phyloP scores from a whole-genome alignment of 2,113 vertebrate species.

The Syngnathus scovelli region DNA sequence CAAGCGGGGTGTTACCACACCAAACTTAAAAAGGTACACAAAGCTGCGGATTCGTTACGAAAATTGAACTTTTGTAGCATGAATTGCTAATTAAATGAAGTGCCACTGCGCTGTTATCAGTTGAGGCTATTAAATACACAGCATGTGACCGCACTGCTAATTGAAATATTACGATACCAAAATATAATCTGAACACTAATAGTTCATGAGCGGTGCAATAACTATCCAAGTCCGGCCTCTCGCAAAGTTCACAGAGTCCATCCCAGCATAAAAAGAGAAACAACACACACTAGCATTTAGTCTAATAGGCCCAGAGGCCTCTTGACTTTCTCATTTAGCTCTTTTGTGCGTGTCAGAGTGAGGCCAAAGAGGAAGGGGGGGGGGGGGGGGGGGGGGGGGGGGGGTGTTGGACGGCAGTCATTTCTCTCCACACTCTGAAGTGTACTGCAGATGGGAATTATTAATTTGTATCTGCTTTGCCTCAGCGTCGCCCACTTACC shows the following conservation, averaged over 20 bases:
- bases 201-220: constrained; percentile 25
- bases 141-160: neutral
- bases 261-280: constrained; percentile 35
- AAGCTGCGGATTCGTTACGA: no score
- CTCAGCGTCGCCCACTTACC: constrained; percentile 65
- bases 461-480: constrained; percentile 80
- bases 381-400: constrained; percentile 43
- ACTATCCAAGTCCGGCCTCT: constrained; percentile 35
- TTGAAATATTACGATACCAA: constrained; percentile 14
- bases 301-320: constrained; percentile 70
- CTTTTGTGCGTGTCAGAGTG: constrained; percentile 63
- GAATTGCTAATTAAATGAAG: neutral
- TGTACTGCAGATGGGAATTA: constrained; percentile 76
- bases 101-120: neutral
- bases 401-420: constrained; percentile 57
- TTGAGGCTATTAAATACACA: neutral
- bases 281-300: constrained; percentile 64
- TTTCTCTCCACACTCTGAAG: constrained; percentile 59
- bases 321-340: constrained; percentile 72
- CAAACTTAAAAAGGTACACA: neutral
- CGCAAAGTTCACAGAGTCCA: constrained; percentile 63
- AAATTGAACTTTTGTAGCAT: neutral
- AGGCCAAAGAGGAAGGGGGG: constrained; percentile 46
- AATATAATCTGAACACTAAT: constrained; percentile 37
- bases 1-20: no score